phyloP scores from a whole-genome alignment of 1,140 invertebrate species.

The Trachymyrmex septentrionalis region DNA sequence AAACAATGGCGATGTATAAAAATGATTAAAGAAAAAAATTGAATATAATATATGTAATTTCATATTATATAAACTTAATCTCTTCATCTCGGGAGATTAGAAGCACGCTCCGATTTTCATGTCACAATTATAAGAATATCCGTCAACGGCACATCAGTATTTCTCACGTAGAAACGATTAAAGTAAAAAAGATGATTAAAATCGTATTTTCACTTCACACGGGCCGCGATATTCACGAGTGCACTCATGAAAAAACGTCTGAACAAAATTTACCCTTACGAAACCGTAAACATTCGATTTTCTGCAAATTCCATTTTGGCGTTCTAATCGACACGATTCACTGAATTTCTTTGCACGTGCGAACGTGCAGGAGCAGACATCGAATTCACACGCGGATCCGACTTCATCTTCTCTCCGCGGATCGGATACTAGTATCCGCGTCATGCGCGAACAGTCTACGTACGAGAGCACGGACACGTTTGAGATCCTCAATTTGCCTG shows the following conservation, averaged over 20 bases:
- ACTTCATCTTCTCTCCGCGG: neutral
- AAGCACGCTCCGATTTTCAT: neutral
- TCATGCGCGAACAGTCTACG: neutral
- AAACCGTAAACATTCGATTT: neutral
- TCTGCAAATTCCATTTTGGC: neutral
- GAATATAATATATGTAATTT: no score
- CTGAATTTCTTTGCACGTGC: neutral
- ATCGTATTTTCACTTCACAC: slow-evolving; percentile 23
- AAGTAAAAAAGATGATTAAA: slow-evolving; percentile 3
- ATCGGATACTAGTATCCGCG: slow-evolving; percentile 1
- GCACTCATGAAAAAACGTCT: neutral
- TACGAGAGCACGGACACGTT: slow-evolving; percentile 8
- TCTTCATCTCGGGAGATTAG: neutral
- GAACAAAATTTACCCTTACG: neutral
- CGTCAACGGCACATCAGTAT: neutral
- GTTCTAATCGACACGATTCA: neutral
- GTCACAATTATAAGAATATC: neutral
- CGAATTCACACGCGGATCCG: neutral
- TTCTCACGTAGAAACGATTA: neutral
- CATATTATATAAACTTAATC: no score
- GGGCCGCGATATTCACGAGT: neutral
- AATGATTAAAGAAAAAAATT: no score
- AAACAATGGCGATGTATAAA: no score
- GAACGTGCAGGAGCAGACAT: neutral
- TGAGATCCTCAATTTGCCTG: slow-evolving; percentile 77